Evolutionary conservation across 2,113 vertebrate species (phyloP), one percentile per base, ranked within the genome.

Genomic region (Rhombomys opimus): DNA sequence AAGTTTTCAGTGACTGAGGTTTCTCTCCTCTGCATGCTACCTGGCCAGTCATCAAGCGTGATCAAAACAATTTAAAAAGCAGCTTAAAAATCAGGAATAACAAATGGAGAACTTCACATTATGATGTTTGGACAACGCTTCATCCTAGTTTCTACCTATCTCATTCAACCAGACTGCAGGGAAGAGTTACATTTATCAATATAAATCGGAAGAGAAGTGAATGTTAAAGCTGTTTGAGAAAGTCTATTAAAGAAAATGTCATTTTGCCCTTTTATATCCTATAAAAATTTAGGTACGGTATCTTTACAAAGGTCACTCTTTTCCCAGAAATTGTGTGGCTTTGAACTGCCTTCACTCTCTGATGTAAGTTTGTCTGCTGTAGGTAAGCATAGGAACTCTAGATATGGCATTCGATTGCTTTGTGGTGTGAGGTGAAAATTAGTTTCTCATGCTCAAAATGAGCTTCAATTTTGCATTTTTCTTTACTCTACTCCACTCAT

Each of bases 241-340:
- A 90, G 32, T 41, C 35, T 86, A 89, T 94, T 81, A 93, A 93
- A 80, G 75, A 90, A 96, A 95, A 92, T 94, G 67, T 52, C 57
- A 93, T 86, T 86, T 91, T 80, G 17, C 65, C 85, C 88, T 97
- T 95, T 91, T 90, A 76, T 73, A 76, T 70, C 50, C 65, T 78
- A 54, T 82, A 82, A 93, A 89, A 77, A 93, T 91, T 95, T 89
- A 88, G 35, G 72, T 90, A 92, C 25, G 57, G 2, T 75, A 61
- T 81, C 70, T 95, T 96, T 80, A n/a, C 87, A 94, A 96, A 93
- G 63, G 81, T 93, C 80, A 86, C 23, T 32, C 4, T 38, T 90
- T 82, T 86, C 77, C 54, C 90, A 70, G 27, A 88, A 81, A 52
- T 12, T 90, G 17, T 68, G n/a, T 94, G 90, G 77, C 70, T 59